These are phyloP conservation scores for Hypothenemus hampei DNA, from an alignment of 1,140 invertebrate genomes.

Conservation along the genomic window DNA sequence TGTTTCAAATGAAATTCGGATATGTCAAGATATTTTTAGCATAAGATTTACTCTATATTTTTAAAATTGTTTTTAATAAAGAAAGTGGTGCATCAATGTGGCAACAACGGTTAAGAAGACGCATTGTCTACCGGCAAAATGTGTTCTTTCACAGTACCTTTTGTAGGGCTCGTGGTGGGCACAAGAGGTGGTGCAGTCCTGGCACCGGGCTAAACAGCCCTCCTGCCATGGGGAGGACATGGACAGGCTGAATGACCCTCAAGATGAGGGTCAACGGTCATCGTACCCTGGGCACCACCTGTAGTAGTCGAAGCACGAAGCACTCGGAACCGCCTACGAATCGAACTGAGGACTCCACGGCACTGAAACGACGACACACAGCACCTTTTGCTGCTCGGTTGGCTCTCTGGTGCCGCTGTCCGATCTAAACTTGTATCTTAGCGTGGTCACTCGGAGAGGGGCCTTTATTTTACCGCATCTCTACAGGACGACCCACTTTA, in stretches of 20 bases:
- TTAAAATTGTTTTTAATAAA: too few relatives aligned
- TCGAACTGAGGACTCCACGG: neutral
- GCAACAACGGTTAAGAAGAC: slow-evolving; percentile 9
- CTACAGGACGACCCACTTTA: slow-evolving; percentile 15
- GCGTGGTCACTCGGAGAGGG: slow-evolving; percentile 24
- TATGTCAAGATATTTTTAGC: too few relatives aligned
- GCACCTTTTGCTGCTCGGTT: slow-evolving; percentile 9
- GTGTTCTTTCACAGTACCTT: slow-evolving; percentile 28
- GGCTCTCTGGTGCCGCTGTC: slow-evolving; percentile 12
- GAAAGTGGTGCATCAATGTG: too few relatives aligned
- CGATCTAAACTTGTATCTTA: slow-evolving; percentile 28
- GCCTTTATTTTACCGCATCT: slow-evolving; percentile 8
- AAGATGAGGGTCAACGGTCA: slow-evolving; percentile 27
- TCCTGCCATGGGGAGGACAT: slow-evolving; percentile 34
- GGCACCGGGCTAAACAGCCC: slow-evolving; percentile 33
- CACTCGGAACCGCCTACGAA: slow-evolving; percentile 19
- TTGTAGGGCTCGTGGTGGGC: slow-evolving; percentile 27
- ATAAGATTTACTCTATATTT: too few relatives aligned
- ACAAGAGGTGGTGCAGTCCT: slow-evolving; percentile 30
- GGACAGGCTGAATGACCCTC: slow-evolving; percentile 16
- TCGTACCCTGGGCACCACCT: slow-evolving; percentile 26
- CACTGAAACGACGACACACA: neutral
- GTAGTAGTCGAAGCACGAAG: slow-evolving; percentile 16
- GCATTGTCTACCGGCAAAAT: slow-evolving; percentile 4
- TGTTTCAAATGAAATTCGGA: too few relatives aligned